Conservation (phyloP, 2,113 vertebrate genomes). For the Percopsis transmontana region DNA sequence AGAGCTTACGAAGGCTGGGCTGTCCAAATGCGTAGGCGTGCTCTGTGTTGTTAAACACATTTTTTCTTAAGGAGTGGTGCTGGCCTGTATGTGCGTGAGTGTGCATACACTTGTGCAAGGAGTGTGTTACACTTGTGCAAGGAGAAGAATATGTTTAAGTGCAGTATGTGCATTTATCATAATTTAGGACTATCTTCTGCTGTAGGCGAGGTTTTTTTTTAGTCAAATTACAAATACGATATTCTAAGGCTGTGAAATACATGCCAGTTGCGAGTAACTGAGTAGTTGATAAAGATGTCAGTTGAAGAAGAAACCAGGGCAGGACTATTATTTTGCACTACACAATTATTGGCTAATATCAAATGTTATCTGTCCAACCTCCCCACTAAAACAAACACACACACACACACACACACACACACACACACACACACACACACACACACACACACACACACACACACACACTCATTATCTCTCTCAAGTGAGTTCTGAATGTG, state of each 20-base stretch:
- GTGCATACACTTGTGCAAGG: neutral
- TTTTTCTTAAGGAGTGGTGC: conserved; percentile 4
- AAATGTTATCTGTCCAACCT: too few species aligned
- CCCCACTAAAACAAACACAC: neutral
- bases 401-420: conserved; percentile 3
- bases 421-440: neutral
- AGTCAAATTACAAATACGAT: too few species aligned
- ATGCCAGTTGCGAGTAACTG: too few species aligned
- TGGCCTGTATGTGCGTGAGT: neutral
- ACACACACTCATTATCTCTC: neutral
- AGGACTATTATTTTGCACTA: too few species aligned
- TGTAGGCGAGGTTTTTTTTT: too few species aligned
- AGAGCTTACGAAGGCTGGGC: neutral
- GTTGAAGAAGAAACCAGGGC: too few species aligned
- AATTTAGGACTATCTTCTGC: neutral
- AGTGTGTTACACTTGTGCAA: neutral
- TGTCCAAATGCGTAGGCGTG: conserved; percentile 13
- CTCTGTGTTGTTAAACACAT: neutral
- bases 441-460: conserved; percentile 4
- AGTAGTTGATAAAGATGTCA: too few species aligned
- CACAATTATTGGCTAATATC: too few species aligned
- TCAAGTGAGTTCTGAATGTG: neutral
- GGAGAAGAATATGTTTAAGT: neutral
- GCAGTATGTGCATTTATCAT: neutral
- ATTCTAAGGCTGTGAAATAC: too few species aligned